Conservation (phyloP, 2,797 vertebrate species). For the Oreochromis mossambicus region DNA sequence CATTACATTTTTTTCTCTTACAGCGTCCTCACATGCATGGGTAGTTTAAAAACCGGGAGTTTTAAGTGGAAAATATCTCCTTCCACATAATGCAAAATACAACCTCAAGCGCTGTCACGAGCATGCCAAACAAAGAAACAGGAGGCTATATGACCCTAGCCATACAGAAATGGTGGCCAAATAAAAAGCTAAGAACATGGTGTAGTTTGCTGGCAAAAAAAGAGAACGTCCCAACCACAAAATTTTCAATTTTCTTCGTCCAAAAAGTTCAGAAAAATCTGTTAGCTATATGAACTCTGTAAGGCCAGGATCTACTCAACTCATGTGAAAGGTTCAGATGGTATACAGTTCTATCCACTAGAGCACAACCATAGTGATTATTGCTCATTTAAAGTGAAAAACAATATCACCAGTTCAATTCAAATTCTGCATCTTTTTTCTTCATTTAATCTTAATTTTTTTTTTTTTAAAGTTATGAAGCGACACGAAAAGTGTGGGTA, state of each 20-base stretch:
- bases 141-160: background rate
- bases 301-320: background rate
- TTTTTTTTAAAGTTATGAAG: background rate
- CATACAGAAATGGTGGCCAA: background rate
- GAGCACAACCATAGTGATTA: background rate
- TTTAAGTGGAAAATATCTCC: background rate
- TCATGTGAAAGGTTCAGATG: background rate
- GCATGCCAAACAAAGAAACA: background rate
- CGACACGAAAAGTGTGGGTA: background rate
- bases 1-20: background rate
- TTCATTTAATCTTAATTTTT: background rate
- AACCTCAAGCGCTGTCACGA: background rate
- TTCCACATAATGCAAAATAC: background rate
- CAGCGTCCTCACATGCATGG: background rate
- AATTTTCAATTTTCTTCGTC: background rate
- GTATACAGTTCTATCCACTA: background rate
- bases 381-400: background rate
- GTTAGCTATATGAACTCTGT: background rate
- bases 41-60: accelerated
- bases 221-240: background rate
- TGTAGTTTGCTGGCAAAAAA: background rate
- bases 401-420: background rate
- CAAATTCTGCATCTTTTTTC: background rate
- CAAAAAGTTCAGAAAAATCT: background rate
- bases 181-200: background rate